phyloP scores from a whole-genome alignment of 2,888 invertebrate genomes.

The Nemotelus nigrinus region DNA sequence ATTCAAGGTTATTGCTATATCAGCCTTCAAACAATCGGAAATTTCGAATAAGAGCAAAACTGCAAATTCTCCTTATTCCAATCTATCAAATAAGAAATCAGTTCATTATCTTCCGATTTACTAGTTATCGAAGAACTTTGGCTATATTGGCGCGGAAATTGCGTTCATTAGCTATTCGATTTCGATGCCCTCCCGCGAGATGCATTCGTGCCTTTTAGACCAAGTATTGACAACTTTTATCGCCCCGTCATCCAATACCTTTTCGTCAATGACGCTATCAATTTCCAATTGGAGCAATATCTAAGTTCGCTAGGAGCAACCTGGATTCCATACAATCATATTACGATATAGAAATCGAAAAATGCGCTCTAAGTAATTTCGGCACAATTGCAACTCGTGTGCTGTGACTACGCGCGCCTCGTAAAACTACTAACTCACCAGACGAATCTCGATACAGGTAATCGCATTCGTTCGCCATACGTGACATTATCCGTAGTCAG shows the following conservation, averaged over 20 bases:
- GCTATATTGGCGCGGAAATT: slow-evolving; percentile 32
- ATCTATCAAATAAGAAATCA: too few relatives aligned
- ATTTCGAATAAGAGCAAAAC: too few relatives aligned
- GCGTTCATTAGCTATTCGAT: not conserved
- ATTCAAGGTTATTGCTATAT: too few relatives aligned
- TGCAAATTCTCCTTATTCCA: too few relatives aligned
- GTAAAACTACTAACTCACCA: slow-evolving; percentile 57
- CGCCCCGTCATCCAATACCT: slow-evolving; percentile 8
- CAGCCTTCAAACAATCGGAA: too few relatives aligned
- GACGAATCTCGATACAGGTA: slow-evolving; percentile 63
- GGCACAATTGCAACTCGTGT: slow-evolving; percentile 11
- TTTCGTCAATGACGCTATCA: not conserved
- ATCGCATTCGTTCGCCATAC: slow-evolving; percentile 61
- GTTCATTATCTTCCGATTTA: not conserved
- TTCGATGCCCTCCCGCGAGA: slow-evolving; percentile 29
- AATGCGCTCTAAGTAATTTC: not conserved
- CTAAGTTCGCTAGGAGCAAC: not conserved
- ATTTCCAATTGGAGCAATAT: not conserved
- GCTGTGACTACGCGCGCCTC: slow-evolving; percentile 34
- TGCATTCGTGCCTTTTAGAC: slow-evolving; percentile 24
- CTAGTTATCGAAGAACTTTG: not conserved
- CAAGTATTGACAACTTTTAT: slow-evolving; percentile 11
- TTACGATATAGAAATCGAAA: not conserved
- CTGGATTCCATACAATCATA: not conserved
- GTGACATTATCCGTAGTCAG: slow-evolving; percentile 51